Evolutionary conservation across 2,888 invertebrate genomes (phyloP).

Genomic region (Synergus japonicus): DNA sequence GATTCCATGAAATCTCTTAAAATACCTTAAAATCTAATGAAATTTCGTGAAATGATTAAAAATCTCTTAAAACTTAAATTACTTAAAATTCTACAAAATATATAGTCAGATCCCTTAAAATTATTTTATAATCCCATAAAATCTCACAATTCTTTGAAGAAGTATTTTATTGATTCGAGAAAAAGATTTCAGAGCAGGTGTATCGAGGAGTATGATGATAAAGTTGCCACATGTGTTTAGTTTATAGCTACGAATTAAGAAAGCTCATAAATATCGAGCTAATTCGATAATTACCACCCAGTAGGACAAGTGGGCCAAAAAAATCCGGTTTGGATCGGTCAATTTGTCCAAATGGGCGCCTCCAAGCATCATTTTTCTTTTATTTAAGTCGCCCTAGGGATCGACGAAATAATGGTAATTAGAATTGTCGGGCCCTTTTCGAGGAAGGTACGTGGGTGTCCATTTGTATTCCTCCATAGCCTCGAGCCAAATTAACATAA

Average conservation of each 20-base stretch:
- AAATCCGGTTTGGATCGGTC: constrained; percentile 33
- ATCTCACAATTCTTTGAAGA: no score
- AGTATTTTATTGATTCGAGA: no score
- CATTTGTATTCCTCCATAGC: constrained; percentile 8
- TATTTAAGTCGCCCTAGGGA: constrained; percentile 25
- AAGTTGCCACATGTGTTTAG: not conserved
- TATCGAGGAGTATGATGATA: not conserved
- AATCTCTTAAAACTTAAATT: no score
- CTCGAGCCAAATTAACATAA: constrained; percentile 33
- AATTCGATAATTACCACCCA: constrained; percentile 43
- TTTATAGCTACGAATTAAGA: constrained; percentile 23
- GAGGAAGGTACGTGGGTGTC: constrained; percentile 38
- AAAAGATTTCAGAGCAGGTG: not conserved
- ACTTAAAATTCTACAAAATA: no score
- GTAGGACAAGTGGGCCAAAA: constrained; percentile 37
- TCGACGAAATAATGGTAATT: constrained; percentile 38
- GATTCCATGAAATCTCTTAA: no score
- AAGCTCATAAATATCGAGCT: constrained; percentile 40
- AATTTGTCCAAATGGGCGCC: constrained; percentile 42
- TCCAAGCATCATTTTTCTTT: constrained; percentile 37
- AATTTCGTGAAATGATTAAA: no score
- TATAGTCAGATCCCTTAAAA: no score
- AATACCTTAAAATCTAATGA: no score
- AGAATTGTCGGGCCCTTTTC: constrained; percentile 38
- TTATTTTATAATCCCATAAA: no score